phyloP scores from a whole-genome alignment of 2,113 vertebrate genomes.

The Conger conger region DNA sequence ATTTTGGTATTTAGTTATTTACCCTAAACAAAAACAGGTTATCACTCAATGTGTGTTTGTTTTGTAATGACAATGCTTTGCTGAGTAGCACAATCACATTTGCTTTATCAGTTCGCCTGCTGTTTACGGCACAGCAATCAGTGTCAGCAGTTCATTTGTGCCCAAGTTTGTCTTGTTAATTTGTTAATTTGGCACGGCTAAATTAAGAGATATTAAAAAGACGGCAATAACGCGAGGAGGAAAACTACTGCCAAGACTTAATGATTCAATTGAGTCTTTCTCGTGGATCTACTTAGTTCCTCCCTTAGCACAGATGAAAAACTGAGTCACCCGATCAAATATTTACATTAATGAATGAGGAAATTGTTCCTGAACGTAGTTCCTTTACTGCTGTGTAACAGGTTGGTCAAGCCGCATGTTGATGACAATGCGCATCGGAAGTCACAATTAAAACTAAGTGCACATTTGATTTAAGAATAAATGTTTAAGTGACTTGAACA shows the following conservation, averaged over 20 bases:
- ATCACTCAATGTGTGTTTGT: background rate
- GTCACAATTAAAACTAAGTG: background rate
- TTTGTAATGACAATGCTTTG: slow-evolving; percentile 20
- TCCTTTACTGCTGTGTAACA: slow-evolving; percentile 55
- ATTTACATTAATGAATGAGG: slow-evolving; percentile 68
- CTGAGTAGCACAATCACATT: slow-evolving; percentile 3
- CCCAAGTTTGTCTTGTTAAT: background rate
- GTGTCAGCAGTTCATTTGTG: slow-evolving; percentile 42
- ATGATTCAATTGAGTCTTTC: background rate
- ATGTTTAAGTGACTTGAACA: background rate
- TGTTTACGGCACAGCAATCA: slow-evolving; percentile 6
- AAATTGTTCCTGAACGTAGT: slow-evolving; percentile 52
- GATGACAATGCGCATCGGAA: background rate
- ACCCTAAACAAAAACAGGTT: background rate
- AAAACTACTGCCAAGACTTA: background rate
- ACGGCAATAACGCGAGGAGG: background rate
- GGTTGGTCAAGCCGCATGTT: slow-evolving; percentile 47
- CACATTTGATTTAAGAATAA: background rate
- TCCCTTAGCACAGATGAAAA: slow-evolving; percentile 47
- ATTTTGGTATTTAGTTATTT: background rate
- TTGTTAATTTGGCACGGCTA: slow-evolving; percentile 31
- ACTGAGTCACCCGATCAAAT: slow-evolving; percentile 64
- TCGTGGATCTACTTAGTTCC: background rate
- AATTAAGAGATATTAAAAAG: background rate
- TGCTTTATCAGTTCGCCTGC: background rate